Evolutionary conservation across 1,140 invertebrate species (phyloP).

Genomic region (Stegodyphus dumicola): DNA sequence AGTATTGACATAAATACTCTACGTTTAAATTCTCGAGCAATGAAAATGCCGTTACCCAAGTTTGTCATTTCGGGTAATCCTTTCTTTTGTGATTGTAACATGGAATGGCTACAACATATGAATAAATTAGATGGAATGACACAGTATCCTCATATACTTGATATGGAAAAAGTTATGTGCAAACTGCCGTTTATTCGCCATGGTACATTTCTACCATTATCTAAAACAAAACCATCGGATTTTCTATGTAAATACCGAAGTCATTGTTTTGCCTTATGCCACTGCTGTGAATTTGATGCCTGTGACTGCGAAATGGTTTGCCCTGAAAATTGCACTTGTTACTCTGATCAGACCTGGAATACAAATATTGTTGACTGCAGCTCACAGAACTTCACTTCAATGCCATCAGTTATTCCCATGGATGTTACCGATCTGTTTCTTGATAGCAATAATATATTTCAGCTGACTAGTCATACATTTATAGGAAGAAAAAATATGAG

Average conservation of each 20-base stretch:
- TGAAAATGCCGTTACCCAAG: constrained; percentile 76
- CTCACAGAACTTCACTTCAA: constrained; percentile 67
- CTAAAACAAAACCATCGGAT: constrained; percentile 82
- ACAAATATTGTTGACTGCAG: constrained; percentile 93
- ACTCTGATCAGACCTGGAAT: constrained; percentile 87
- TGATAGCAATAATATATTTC: constrained; percentile 87
- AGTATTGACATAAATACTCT: constrained; percentile 84
- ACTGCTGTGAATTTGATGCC: constrained; percentile 93
- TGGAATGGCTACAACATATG: constrained; percentile 90
- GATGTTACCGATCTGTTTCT: constrained; percentile 92
- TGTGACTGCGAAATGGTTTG: constrained; percentile 97
- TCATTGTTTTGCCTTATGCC: constrained; percentile 92
- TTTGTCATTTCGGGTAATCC: constrained; percentile 90
- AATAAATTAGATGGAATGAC: constrained; percentile 75
- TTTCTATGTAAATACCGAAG: constrained; percentile 92
- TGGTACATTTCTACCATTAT: constrained; percentile 40
- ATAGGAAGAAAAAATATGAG: constrained; percentile 91
- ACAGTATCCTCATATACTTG: constrained; percentile 87
- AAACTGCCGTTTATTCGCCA: constrained; percentile 65
- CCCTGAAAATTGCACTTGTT: constrained; percentile 89
- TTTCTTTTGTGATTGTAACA: constrained; percentile 90
- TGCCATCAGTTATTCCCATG: constrained; percentile 90
- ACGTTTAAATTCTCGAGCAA: constrained; percentile 71
- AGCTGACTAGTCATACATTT: constrained; percentile 88
- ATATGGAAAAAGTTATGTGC: constrained; percentile 86